Evolutionary conservation across 2,797 vertebrate species (phyloP).

Genomic region (Anableps anableps): DNA sequence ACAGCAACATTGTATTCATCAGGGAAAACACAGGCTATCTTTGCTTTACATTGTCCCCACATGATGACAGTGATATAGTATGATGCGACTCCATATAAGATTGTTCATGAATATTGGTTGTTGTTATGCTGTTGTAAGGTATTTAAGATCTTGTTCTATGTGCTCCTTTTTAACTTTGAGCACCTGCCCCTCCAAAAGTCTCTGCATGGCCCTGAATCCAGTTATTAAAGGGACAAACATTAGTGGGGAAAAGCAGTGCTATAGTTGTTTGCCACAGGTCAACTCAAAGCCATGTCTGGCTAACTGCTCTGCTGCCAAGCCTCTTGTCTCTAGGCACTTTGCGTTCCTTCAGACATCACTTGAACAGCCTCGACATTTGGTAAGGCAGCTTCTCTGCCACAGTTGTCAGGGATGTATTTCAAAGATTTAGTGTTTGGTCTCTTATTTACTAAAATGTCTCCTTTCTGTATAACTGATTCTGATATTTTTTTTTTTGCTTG

Average conservation of each 20-base stretch:
- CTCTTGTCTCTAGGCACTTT: background rate
- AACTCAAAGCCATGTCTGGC: background rate
- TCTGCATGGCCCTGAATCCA: no score
- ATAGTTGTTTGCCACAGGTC: background rate
- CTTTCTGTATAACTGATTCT: slow-evolving; percentile 43
- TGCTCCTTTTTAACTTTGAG: no score
- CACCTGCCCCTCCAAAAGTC: no score
- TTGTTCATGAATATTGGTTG: no score
- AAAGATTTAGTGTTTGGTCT: background rate
- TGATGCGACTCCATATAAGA: no score
- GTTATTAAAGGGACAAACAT: background rate
- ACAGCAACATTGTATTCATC: no score
- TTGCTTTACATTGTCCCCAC: no score
- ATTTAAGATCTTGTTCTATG: no score
- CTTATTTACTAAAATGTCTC: slow-evolving; percentile 14
- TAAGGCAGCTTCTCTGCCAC: background rate
- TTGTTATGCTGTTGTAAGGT: no score
- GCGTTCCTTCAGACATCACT: background rate
- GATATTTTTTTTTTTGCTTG: slow-evolving; percentile 36
- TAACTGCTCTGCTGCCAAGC: background rate
- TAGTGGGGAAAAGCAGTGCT: background rate
- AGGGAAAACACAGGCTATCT: no score
- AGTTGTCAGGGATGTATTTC: background rate
- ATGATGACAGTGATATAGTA: no score
- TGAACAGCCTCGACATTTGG: background rate